phyloP scores from a whole-genome alignment of 2,113 vertebrate species.

The Felis chaus region DNA sequence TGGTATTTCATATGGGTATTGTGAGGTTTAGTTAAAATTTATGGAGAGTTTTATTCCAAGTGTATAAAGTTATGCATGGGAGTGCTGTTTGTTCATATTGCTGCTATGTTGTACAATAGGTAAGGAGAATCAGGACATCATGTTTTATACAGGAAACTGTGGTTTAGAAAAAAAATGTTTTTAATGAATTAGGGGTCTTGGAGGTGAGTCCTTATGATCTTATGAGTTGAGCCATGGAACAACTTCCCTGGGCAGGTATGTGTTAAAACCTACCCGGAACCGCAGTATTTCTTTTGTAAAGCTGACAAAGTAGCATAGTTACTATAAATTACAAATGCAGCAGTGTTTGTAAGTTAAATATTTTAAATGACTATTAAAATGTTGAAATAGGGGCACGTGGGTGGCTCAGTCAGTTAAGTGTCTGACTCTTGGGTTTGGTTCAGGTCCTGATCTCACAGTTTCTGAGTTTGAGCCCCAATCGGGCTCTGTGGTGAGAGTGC shows the following conservation, averaged over 20 bases:
- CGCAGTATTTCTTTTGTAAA: background rate
- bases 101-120: background rate
- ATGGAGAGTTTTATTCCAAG: conserved; percentile 8
- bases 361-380: background rate
- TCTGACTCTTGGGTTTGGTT: too few relatives aligned
- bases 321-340: background rate
- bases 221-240: background rate
- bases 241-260: background rate
- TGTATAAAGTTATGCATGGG: background rate
- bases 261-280: background rate
- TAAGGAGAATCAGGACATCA: background rate
- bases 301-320: background rate
- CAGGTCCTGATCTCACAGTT: too few relatives aligned
- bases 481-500: too few relatives aligned
- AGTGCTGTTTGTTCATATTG: background rate
- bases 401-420: too few relatives aligned
- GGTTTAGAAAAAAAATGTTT: background rate
- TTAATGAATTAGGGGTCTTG: background rate
- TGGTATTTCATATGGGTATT: background rate
- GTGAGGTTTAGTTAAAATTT: conserved; percentile 43
- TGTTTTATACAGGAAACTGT: background rate
- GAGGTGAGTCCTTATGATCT: background rate
- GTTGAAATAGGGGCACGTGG: background rate
- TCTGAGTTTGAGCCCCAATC: too few relatives aligned
- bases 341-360: background rate